These are phyloP conservation scores for Aethes cnicana DNA, from an alignment of 2,888 invertebrate genomes.

Conservation along the genomic window DNA sequence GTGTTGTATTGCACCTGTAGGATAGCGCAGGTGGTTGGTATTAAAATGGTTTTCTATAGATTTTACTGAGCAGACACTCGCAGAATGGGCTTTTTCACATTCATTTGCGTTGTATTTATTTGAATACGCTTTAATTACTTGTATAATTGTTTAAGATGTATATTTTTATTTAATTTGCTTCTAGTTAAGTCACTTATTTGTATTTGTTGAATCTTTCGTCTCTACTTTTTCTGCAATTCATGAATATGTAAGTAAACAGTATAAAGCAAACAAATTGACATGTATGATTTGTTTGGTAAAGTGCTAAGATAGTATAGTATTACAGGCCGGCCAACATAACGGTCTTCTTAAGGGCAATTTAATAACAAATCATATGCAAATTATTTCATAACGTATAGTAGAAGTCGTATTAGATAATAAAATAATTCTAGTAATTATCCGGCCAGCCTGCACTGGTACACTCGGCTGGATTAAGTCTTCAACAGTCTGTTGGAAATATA, in stretches of 20 bases:
- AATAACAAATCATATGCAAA: constrained; percentile 29
- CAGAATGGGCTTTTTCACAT: constrained; percentile 10
- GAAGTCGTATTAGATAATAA: constrained; percentile 27
- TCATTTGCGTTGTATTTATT: neutral
- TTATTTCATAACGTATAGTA: constrained; percentile 16
- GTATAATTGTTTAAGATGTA: constrained; percentile 17
- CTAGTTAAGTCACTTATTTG: neutral
- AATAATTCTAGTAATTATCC: constrained; percentile 27
- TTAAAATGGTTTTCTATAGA: no score
- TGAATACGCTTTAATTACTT: constrained; percentile 17
- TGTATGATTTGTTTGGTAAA: constrained; percentile 1
- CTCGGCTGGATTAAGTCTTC: constrained; percentile 20
- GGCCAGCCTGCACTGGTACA: constrained; percentile 23
- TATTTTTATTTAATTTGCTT: neutral
- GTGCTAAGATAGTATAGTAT: constrained; percentile 4
- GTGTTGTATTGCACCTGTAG: constrained; percentile 20
- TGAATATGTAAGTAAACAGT: neutral
- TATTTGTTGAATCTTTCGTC: neutral
- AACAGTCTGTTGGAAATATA: constrained; percentile 2
- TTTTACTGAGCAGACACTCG: no score
- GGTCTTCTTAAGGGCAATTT: constrained; percentile 17
- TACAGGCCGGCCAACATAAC: constrained; percentile 3
- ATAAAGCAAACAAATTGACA: no score
- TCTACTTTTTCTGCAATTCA: neutral
- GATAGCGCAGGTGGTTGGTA: constrained; percentile 24